Evolutionary conservation across 1,140 invertebrate species (phyloP).

Genomic region (Parapsyche elsis): DNA sequence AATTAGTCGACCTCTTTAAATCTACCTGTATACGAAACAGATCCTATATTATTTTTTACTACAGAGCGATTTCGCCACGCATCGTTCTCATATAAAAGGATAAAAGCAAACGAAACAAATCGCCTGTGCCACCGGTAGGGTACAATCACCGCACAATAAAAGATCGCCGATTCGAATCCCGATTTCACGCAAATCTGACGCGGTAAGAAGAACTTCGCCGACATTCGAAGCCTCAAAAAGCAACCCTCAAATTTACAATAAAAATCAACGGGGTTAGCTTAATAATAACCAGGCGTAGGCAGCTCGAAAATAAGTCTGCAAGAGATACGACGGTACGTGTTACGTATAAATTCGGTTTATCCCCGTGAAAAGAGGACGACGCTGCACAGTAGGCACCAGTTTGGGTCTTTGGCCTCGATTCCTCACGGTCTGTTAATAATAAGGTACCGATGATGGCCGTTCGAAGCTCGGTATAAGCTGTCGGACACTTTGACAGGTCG

Average conservation of each 20-base stretch:
- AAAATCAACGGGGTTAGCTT: too few relatives aligned
- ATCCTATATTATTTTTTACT: too few relatives aligned
- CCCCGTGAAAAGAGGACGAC: too few relatives aligned
- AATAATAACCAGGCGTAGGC: too few relatives aligned
- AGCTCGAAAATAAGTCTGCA: too few relatives aligned
- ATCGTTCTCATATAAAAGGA: neutral
- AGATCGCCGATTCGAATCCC: constrained; percentile 22
- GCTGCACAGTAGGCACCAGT: neutral
- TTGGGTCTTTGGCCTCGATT: constrained; percentile 6
- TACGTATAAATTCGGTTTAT: too few relatives aligned
- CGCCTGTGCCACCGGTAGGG: neutral
- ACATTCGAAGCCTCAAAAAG: too few relatives aligned
- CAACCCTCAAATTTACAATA: too few relatives aligned
- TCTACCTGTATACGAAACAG: too few relatives aligned
- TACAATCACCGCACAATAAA: neutral
- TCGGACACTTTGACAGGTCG: constrained; percentile 33
- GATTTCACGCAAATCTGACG: constrained; percentile 9
- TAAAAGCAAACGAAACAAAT: constrained; percentile 3
- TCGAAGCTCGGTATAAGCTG: constrained; percentile 23
- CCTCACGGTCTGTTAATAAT: constrained; percentile 29
- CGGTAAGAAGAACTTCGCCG: neutral
- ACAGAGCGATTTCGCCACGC: neutral
- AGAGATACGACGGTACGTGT: too few relatives aligned
- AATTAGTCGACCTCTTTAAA: too few relatives aligned
- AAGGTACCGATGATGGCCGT: constrained; percentile 24